phyloP scores from a whole-genome alignment of 2,797 vertebrate species.

The Danionella dracula region DNA sequence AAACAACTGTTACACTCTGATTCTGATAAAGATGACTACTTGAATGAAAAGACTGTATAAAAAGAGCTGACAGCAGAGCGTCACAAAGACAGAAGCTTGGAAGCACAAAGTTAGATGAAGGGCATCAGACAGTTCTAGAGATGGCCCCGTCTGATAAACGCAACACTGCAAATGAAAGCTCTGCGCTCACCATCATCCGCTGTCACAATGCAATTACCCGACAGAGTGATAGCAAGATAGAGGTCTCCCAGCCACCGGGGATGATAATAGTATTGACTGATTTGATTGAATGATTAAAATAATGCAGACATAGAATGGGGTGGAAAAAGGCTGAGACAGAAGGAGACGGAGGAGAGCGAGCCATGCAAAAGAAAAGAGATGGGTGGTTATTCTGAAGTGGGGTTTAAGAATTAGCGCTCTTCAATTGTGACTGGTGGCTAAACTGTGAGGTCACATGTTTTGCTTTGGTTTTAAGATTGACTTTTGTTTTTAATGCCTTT shows the following conservation, averaged over 20 bases:
- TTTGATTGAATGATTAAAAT: slow-evolving; percentile 99
- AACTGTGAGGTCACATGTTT: slow-evolving; percentile 14
- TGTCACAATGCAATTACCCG: slow-evolving; percentile 99
- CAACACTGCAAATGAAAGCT: slow-evolving; percentile 99
- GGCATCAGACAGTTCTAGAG: slow-evolving; percentile 98
- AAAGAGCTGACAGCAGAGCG: slow-evolving; percentile 29
- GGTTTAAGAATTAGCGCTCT: slow-evolving; percentile 46
- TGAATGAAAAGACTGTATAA: slow-evolving; percentile 31
- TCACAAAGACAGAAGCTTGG: slow-evolving; percentile 61
- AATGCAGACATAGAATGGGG: slow-evolving; percentile 99
- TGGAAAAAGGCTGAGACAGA: slow-evolving; percentile 66
- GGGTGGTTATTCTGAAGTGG: slow-evolving; percentile 37
- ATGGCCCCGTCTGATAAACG: slow-evolving; percentile 99
- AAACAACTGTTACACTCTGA: slow-evolving; percentile 47
- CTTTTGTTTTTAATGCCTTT: slow-evolving; percentile 46
- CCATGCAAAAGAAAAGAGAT: slow-evolving; percentile 75
- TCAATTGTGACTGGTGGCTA: slow-evolving; percentile 50
- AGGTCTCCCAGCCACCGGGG: slow-evolving; percentile 94
- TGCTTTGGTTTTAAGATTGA: slow-evolving; percentile 23
- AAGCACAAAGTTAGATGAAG: slow-evolving; percentile 99
- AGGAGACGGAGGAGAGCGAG: slow-evolving; percentile 63
- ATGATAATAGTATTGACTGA: slow-evolving; percentile 99
- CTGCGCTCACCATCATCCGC: slow-evolving; percentile 99
- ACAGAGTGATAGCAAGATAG: slow-evolving; percentile 99
- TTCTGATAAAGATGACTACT: slow-evolving; percentile 38